Evolutionary conservation across 2,888 invertebrate genomes (phyloP), one percentile per base, ranked within the genome.

Genomic region (Lathronympha strigana): DNA sequence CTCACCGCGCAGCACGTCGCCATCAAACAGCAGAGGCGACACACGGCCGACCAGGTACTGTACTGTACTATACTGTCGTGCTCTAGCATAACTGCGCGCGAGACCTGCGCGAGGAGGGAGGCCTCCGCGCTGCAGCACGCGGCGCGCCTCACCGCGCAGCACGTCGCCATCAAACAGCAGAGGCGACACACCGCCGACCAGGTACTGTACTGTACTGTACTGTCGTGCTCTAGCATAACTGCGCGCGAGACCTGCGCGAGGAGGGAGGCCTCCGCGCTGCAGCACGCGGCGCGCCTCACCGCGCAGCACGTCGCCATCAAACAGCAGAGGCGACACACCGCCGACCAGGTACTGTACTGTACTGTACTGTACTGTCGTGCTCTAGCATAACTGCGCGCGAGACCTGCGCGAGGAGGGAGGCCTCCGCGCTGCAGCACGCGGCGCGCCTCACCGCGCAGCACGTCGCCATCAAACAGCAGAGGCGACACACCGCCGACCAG

Each of bases 121-220:
- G 92, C 92, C 0, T 88, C 92, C 91, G 23, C 80, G 86, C 47
- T 83, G 90, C 90, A 90, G 38, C 38, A 72, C 75, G 0, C 83
- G 80, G 21, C 81, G 88, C 0, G 86, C 86, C 1, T 25, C 72
- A 0, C 87, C 0, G 90, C 89, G 67, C 79, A 78, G 31, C 80
- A 83, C 17, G 58, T 88, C 28, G 67, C 74, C 0, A 68, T 69
- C 0, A 84, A 86, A 68, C 79, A 47, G 85, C 0, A 89, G 88
- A 8, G 13, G 15, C 36, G 36, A 9, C 36, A 25, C 33, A n/a
- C 21, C 21, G 17, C 4, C 17, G 17, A 50, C 28, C 50, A 50
- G 50, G 50, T 50, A 28, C 28, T 1, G 76, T 1, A 86, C 86
- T 0, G 6, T 8, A 28, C 28, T 1, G n/a, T n/a, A n/a, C n/a